Percentiles rank a stretch among this genome's conserved stretches.
These are phyloP conservation scores for Oxyteleia sp. DNA, from an alignment of 2,888 invertebrate species.

Conservation along the genomic window DNA sequence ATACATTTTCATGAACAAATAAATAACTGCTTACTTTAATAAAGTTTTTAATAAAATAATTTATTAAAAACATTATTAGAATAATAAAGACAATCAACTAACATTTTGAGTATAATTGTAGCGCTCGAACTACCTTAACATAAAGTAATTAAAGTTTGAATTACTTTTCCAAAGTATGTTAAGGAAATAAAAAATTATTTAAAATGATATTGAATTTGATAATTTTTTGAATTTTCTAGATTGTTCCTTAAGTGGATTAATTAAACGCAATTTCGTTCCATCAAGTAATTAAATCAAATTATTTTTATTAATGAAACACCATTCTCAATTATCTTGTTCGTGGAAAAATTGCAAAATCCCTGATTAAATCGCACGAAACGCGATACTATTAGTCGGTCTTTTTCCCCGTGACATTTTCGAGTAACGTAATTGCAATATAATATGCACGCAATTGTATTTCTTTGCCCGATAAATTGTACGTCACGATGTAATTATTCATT, in stretches of 20 bases:
- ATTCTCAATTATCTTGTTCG: not conserved
- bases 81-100: too few relatives aligned
- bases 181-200: too few relatives aligned
- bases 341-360: slow-evolving; percentile 4
- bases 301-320: not conserved
- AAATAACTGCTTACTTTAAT: too few relatives aligned
- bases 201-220: too few relatives aligned
- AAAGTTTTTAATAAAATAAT: too few relatives aligned
- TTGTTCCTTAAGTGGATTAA: not conserved
- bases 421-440: slow-evolving; percentile 18
- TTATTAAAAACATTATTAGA: too few relatives aligned
- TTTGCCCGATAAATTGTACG: slow-evolving; percentile 6
- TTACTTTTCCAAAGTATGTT: too few relatives aligned
- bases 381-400: not conserved
- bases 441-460: not conserved
- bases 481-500: slow-evolving; percentile 2
- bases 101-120: too few relatives aligned
- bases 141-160: too few relatives aligned
- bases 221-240: not conserved
- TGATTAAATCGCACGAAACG: slow-evolving; percentile 2
- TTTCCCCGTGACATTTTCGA: slow-evolving; percentile 10
- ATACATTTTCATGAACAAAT: too few relatives aligned
- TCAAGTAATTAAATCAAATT: not conserved
- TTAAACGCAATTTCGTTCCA: not conserved
- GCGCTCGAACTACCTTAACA: too few relatives aligned